Conservation (phyloP, 2,113 vertebrate genomes). For the Epinephelus cyanopodus region DNA sequence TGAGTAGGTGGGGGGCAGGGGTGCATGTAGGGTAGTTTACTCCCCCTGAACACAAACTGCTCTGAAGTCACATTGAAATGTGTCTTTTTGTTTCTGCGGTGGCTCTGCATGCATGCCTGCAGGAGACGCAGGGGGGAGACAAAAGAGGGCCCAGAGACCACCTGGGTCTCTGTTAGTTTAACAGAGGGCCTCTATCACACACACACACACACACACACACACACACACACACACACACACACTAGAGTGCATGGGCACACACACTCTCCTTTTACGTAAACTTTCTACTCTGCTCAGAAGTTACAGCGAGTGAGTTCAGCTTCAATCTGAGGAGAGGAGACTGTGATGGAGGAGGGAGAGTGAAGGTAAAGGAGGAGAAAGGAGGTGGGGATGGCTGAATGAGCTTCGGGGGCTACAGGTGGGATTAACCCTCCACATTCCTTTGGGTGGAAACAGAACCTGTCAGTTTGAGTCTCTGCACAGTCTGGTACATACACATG, state of each 20-base stretch:
- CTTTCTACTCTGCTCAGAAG: constrained; percentile 4
- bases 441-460: neutral
- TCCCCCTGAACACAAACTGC: constrained; percentile 37
- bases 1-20: constrained; percentile 16
- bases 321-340: neutral
- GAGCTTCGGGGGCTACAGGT: constrained; percentile 28
- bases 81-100: constrained; percentile 75
- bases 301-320: constrained; percentile 5
- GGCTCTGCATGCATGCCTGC: constrained; percentile 72
- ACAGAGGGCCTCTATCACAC: constrained; percentile 78
- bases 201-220: constrained; percentile 36
- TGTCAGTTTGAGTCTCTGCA: neutral
- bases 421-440: constrained; percentile 41
- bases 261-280: constrained; percentile 45
- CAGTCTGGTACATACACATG: no score
- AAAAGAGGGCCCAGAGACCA: constrained; percentile 71
- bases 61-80: constrained; percentile 81
- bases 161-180: constrained; percentile 81
- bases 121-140: constrained; percentile 68
- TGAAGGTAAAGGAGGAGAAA: constrained; percentile 17
- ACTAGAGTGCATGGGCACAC: neutral
- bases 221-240: constrained; percentile 20
- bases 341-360: neutral
- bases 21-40: constrained; percentile 40
- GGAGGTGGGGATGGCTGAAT: constrained; percentile 3